phyloP scores from a whole-genome alignment of 2,888 invertebrate genomes.

The Hyppa rectilinea region DNA sequence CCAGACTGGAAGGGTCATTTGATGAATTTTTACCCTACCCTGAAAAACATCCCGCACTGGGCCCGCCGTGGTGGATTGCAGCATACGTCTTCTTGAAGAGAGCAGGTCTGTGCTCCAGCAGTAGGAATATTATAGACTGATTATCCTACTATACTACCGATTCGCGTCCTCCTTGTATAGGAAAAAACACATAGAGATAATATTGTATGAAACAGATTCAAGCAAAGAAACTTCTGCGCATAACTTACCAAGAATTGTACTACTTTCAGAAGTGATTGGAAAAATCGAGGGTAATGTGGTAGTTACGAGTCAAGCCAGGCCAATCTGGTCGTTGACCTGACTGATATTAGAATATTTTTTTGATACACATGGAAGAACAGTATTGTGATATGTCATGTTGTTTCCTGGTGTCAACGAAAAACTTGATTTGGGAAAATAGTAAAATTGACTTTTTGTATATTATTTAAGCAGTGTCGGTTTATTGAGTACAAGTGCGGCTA shows the following conservation, averaged over 20 bases:
- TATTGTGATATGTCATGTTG: neutral
- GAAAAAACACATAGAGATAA: constrained; percentile 42
- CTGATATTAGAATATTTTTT: constrained; percentile 16
- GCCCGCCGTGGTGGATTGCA: too few species aligned
- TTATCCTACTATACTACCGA: too few species aligned
- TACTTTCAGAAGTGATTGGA: constrained; percentile 32
- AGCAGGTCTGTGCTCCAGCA: too few species aligned
- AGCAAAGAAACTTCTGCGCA: constrained; percentile 33
- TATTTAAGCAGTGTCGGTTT: too few species aligned
- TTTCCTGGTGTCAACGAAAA: neutral
- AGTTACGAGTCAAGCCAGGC: constrained; percentile 13
- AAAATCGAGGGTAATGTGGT: constrained; percentile 29
- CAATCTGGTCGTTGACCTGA: constrained; percentile 41
- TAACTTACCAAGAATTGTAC: constrained; percentile 32
- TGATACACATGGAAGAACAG: constrained; percentile 8
- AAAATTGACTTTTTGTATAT: neutral
- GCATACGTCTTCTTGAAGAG: too few species aligned
- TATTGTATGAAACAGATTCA: constrained; percentile 15
- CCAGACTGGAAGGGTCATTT: too few species aligned
- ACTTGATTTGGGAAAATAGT: neutral
- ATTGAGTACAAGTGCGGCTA: too few species aligned
- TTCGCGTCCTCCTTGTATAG: neutral
- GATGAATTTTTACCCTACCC: too few species aligned
- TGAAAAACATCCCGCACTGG: too few species aligned
- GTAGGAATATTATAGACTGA: too few species aligned